Base-by-base conservation (phyloP, 2,888 invertebrate species). In the Blera fallax region DNA sequence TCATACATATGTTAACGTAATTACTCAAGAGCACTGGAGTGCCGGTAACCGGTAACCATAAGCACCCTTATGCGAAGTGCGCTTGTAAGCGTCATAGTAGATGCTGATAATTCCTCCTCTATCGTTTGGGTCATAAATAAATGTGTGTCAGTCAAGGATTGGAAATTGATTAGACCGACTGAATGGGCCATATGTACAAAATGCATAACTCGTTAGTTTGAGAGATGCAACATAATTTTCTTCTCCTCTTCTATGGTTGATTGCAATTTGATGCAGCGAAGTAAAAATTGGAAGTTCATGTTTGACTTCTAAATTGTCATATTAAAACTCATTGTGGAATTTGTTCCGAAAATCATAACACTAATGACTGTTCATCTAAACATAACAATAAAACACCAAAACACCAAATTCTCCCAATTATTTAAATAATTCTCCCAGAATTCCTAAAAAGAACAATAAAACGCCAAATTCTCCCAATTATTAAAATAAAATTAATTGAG, bases 1-100 rank as follows among this genome's bases (percentile, higher is more conserved):
- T 81, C 81, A 60, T 82, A 82, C 87, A 87, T 87, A 87, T 87
- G 87, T 87, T 87, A 82, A 56, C 77, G 82, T 87, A 87, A 87
- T 87, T 77, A 87, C 77, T 87, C 81, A 76, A 80, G 80, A 67
- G 73, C 56, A 64, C 65, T 50, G 50, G 43, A 60, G 67, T 60
- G 40, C 40, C 74, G 21, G 58, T 69, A 48, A 48, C 72, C 45
- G 32, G 58, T 48, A 11, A 60, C 18, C n/a, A 18, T 16, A 54
- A 29, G 72, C 72, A 72, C 83, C 83, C 80, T 62, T 64, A 34
- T 52, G 37, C 24, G 37, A 50, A 65, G 64, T 43, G 34, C 14
- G 14, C 43, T 56, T 56, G 8, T 21, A 69, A 69, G 48, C 32
- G 21, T 29, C 24, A 48, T n/a, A 8, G 48, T 72, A 37, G 29